Evolutionary conservation across 2,888 invertebrate genomes (phyloP).

Genomic region (Epinotia demarniana): DNA sequence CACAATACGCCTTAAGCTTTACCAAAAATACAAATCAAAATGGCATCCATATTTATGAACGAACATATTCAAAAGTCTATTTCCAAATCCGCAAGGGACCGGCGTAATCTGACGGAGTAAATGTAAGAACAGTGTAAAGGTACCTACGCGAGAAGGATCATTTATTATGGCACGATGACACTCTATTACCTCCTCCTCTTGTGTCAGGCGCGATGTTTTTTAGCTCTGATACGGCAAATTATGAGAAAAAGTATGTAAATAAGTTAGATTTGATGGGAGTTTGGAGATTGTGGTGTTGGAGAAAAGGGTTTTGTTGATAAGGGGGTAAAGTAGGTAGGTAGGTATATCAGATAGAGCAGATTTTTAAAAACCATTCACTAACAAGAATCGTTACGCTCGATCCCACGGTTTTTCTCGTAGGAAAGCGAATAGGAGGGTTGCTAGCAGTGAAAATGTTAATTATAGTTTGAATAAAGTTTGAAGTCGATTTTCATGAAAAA

Average conservation of each 20-base stretch:
- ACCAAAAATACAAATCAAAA: neutral
- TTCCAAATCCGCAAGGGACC: neutral
- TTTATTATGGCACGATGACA: constrained; percentile 24
- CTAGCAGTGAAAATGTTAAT: no score
- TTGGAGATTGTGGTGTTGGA: constrained; percentile 3
- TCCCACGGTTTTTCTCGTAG: no score
- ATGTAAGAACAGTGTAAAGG: constrained; percentile 52
- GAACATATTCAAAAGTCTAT: constrained; percentile 5
- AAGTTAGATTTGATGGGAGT: constrained; percentile 23
- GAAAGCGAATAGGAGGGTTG: no score
- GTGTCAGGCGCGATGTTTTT: constrained; percentile 14
- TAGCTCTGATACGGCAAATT: constrained; percentile 24
- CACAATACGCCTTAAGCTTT: no score
- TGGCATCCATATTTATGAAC: neutral
- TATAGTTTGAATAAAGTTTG: no score
- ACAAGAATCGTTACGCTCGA: no score
- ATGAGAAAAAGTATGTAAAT: constrained; percentile 26
- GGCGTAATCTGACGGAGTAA: constrained; percentile 48
- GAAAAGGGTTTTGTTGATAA: neutral
- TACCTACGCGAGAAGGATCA: constrained; percentile 34
- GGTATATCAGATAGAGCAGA: neutral
- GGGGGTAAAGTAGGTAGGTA: neutral
- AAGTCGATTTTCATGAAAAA: no score
- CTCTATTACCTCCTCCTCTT: constrained; percentile 27
- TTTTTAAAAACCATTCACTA: no score